A percentile compares a stretch with the other conserved stretches of the same genome.
Conservation (phyloP, 2,888 invertebrate genomes). For the Pterobdella sp. region DNA sequence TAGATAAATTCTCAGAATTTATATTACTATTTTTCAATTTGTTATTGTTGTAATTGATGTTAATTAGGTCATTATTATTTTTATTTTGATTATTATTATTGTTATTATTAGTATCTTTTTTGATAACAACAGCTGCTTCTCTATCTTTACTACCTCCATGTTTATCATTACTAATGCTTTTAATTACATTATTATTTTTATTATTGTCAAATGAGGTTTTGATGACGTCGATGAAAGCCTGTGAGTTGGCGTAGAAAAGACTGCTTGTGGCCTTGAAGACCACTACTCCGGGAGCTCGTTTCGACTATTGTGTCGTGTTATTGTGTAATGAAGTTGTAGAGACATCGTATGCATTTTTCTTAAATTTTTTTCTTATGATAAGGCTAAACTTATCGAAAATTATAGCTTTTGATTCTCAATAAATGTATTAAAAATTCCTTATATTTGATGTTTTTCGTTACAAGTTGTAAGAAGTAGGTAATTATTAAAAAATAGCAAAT, state of each 20-base stretch:
- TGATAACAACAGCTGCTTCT: background rate
- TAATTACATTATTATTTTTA: background rate
- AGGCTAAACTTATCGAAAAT: too few species aligned
- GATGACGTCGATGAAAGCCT: slow-evolving; percentile 44
- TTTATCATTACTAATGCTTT: background rate
- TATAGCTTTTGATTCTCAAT: too few species aligned
- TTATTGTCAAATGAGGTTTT: background rate
- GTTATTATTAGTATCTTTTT: background rate
- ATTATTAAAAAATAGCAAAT: too few species aligned
- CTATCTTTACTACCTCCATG: background rate
- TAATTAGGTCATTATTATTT: background rate
- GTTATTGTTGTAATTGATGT: background rate
- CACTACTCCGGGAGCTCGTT: slow-evolving; percentile 51
- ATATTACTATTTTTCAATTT: background rate
- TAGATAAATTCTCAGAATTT: too few species aligned
- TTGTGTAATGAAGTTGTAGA: background rate
- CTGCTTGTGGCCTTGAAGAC: slow-evolving; percentile 54
- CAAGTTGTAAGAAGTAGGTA: too few species aligned
- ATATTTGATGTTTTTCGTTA: too few species aligned
- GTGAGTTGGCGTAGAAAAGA: slow-evolving; percentile 53
- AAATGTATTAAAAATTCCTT: too few species aligned
- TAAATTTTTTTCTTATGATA: too few species aligned
- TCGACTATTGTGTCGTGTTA: slow-evolving; percentile 41
- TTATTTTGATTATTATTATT: background rate
- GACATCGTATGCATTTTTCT: slow-evolving; percentile 5